Percentiles rank a stretch among this genome's conserved stretches.
phyloP scores from a whole-genome alignment of 2,888 invertebrate species.

The Parnassius orleans region DNA sequence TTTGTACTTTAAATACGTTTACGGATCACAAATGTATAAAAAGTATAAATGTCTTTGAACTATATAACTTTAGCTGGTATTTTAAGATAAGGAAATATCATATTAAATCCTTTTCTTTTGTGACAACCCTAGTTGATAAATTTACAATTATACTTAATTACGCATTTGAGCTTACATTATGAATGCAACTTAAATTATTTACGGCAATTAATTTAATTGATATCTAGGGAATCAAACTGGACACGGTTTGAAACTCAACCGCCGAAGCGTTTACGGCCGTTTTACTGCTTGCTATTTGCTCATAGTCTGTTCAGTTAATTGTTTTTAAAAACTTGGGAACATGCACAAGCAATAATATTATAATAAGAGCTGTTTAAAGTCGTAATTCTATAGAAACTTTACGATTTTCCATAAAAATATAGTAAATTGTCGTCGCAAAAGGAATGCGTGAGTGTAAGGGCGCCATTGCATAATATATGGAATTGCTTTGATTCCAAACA shows the following conservation, averaged over 20 bases:
- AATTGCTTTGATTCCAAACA: no score
- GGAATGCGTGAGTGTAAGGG: background rate
- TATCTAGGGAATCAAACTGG: constrained; percentile 30
- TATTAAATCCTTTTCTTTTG: no score
- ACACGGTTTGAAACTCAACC: constrained; percentile 16
- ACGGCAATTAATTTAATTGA: constrained; percentile 26
- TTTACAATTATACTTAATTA: background rate
- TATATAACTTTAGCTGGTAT: no score
- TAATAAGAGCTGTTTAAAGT: constrained; percentile 8
- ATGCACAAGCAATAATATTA: constrained; percentile 9
- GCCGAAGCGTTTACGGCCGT: constrained; percentile 22
- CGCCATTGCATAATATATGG: background rate
- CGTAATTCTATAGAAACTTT: constrained; percentile 11
- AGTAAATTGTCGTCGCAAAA: background rate
- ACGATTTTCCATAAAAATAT: constrained; percentile 9
- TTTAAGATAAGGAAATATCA: no score
- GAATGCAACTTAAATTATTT: constrained; percentile 15
- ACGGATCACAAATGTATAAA: no score
- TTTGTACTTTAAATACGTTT: no score
- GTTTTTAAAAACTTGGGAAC: constrained; percentile 9
- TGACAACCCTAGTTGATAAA: constrained; percentile 2
- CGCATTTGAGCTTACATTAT: background rate
- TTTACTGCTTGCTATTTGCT: constrained; percentile 17
- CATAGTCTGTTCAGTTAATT: constrained; percentile 13
- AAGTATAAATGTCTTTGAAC: no score